Conservation (phyloP, 2,888 invertebrate species). For the Oxyteleia sp. region DNA sequence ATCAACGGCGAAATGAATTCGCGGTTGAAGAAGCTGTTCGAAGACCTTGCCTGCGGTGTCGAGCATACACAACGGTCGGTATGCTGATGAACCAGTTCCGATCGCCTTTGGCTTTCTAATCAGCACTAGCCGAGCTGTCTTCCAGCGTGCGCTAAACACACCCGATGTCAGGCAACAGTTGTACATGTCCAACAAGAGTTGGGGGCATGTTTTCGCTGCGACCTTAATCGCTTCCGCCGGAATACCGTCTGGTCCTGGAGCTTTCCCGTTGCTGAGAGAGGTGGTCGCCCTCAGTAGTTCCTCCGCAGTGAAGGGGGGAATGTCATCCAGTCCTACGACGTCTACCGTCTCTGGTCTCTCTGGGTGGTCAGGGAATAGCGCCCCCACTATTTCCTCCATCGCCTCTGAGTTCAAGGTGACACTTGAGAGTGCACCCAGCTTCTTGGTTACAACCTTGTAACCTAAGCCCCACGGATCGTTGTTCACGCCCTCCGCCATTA, state of each 20-base stretch:
- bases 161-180: conserved; percentile 51
- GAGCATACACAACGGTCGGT: conserved; percentile 77
- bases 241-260: conserved; percentile 75
- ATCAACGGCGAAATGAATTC: conserved; percentile 51
- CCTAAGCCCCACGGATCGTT: conserved; percentile 50
- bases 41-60: conserved; percentile 61
- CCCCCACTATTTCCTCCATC: conserved; percentile 14
- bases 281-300: conserved; percentile 56
- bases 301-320: conserved; percentile 48
- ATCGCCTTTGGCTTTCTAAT: conserved; percentile 50
- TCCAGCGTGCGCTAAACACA: conserved; percentile 71
- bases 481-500: conserved; percentile 25
- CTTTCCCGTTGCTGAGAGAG: conserved; percentile 65
- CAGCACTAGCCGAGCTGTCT: conserved; percentile 35
- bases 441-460: conserved; percentile 37
- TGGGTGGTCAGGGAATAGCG: conserved; percentile 27
- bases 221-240: conserved; percentile 73
- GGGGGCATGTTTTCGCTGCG: conserved; percentile 42
- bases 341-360: conserved; percentile 10
- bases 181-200: conserved; percentile 42
- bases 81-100: conserved; percentile 59
- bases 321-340: too few relatives aligned
- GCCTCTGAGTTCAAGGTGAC: not conserved
- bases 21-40: conserved; percentile 71
- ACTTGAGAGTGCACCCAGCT: not conserved